Conservation (phyloP, 2,797 vertebrate genomes). For the Gila robusta region DNA sequence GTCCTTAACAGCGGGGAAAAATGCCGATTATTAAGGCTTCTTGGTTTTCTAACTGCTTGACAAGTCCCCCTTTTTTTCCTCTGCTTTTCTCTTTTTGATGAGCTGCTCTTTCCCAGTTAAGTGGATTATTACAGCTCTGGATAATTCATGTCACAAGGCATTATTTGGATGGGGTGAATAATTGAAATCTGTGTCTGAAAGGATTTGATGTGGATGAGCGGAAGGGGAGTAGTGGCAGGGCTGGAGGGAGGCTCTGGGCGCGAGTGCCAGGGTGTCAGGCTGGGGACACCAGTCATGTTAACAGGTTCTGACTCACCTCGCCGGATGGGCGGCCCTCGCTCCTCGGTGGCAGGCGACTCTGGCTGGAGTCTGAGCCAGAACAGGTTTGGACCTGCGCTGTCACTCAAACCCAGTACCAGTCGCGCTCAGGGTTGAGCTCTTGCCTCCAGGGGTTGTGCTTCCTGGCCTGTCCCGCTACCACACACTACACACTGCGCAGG, state of each 20-base stretch:
- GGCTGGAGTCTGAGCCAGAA: conserved; percentile 58
- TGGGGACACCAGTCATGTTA: conserved; percentile 82
- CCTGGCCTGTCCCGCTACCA: conserved; percentile 12
- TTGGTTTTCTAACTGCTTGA: conserved; percentile 75
- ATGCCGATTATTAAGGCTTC: conserved; percentile 77
- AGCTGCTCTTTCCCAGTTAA: conserved; percentile 88
- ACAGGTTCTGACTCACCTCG: conserved; percentile 85
- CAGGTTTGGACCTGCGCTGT: conserved; percentile 68
- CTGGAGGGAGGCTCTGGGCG: conserved; percentile 66
- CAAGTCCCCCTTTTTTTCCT: conserved; percentile 70
- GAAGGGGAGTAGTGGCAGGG: conserved; percentile 82
- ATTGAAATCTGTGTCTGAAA: conserved; percentile 91
- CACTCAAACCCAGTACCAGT: conserved; percentile 50
- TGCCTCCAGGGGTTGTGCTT: conserved; percentile 30
- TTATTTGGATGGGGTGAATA: conserved; percentile 91
- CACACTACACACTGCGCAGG: conserved; percentile 4
- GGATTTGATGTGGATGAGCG: conserved; percentile 87
- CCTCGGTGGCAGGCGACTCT: conserved; percentile 69
- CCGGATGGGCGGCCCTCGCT: conserved; percentile 75
- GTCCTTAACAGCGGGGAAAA: conserved; percentile 76
- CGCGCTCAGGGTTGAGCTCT: background rate
- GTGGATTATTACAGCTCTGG: conserved; percentile 88
- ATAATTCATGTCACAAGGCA: conserved; percentile 90
- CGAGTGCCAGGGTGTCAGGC: conserved; percentile 70
- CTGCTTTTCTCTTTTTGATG: conserved; percentile 82